A percentile compares a stretch with the other conserved stretches of the same genome.
phyloP scores from a whole-genome alignment of 2,888 invertebrate genomes.

The Bedellia somnulentella region DNA sequence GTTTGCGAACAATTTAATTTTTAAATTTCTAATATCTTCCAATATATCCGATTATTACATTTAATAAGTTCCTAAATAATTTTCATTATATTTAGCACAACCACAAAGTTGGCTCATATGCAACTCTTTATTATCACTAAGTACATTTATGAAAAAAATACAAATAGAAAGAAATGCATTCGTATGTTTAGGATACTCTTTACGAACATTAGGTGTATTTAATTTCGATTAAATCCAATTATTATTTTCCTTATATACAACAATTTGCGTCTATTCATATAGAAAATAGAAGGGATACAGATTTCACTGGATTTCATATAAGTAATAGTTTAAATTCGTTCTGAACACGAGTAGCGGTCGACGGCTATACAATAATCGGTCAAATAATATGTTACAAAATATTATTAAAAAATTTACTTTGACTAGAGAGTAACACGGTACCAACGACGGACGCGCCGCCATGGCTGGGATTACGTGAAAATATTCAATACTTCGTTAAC shows the following conservation, averaged over 20 bases:
- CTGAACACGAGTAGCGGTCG: too few relatives aligned
- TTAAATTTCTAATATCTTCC: too few relatives aligned
- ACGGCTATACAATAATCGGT: too few relatives aligned
- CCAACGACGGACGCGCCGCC: constrained; percentile 29
- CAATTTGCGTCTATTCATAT: too few relatives aligned
- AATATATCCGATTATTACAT: too few relatives aligned
- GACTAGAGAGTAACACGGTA: constrained; percentile 57
- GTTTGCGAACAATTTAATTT: too few relatives aligned
- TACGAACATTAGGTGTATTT: neutral
- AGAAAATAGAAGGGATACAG: too few relatives aligned
- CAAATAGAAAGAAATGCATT: constrained; percentile 4
- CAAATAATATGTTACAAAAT: constrained; percentile 42
- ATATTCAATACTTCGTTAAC: constrained; percentile 19
- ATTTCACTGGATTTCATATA: too few relatives aligned
- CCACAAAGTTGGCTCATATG: constrained; percentile 37
- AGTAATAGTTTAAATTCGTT: too few relatives aligned
- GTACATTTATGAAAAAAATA: constrained; percentile 19
- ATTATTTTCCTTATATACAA: too few relatives aligned
- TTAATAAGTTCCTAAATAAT: too few relatives aligned
- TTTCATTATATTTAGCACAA: constrained; percentile 49
- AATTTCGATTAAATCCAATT: too few relatives aligned
- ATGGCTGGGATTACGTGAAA: constrained; percentile 28
- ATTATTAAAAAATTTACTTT: constrained; percentile 45
- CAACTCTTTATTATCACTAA: constrained; percentile 35
- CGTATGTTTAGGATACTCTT: constrained; percentile 1